These are phyloP conservation scores for Drosophila koepferae DNA, from an alignment of 2,888 invertebrate genomes.

Conservation along the genomic window DNA sequence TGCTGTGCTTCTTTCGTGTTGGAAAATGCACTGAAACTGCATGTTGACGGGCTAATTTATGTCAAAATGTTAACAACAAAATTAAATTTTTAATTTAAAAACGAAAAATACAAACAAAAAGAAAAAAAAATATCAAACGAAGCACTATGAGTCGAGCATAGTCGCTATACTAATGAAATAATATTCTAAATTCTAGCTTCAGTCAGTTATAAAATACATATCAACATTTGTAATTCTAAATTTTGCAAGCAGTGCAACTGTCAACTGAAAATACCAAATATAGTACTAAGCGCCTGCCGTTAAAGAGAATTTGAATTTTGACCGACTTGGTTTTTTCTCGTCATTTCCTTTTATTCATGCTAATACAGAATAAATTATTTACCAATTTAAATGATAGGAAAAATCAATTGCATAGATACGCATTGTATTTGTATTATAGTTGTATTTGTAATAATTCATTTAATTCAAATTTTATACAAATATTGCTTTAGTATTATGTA, in stretches of 20 bases:
- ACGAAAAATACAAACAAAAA: neutral
- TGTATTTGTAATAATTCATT: constrained; percentile 46
- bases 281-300: neutral
- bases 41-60: no score
- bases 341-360: constrained; percentile 8
- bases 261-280: constrained; percentile 11
- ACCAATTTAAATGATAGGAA: constrained; percentile 18
- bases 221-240: neutral
- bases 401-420: neutral
- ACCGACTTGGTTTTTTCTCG: neutral
- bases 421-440: constrained; percentile 11
- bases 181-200: neutral
- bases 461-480: constrained; percentile 56
- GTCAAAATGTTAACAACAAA: neutral
- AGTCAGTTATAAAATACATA: constrained; percentile 3
- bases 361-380: neutral
- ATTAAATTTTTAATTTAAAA: neutral
- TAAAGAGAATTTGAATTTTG: constrained; percentile 4
- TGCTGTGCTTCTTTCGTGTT: constrained; percentile 13
- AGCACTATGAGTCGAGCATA: neutral
- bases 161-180: neutral
- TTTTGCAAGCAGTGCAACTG: neutral
- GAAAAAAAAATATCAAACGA: neutral
- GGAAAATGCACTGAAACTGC: neutral
- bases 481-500: constrained; percentile 55